Evolutionary conservation across 2,888 invertebrate genomes (phyloP), one percentile per base, ranked within the genome.

Genomic region (Agrotis ipsilon): DNA sequence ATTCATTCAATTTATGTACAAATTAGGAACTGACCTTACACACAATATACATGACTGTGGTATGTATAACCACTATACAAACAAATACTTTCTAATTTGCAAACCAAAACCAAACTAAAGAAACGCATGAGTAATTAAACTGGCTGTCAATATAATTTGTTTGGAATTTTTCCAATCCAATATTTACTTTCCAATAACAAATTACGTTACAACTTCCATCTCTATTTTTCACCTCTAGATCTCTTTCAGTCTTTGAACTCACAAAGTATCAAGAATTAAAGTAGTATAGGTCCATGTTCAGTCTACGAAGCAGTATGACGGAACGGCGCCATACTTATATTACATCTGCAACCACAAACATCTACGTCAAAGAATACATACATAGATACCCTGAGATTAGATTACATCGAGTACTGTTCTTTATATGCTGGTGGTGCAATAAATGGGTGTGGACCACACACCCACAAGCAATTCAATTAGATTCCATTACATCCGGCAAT

Each of bases 321-420:
- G 69, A 65, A 78, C 65, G 78, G 78, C 78, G 78, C 78, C 78
- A 46, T 62, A 16, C 74, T 78, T 27, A 55, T 51, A 43, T 78
- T 78, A 78, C 78, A 65, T 72, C 13, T 48, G 32, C 49, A 51
- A 78, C 78, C 78, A 62, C 78, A 78, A 74, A 51, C 19, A 19
- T 48, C 55, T 16, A 78, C 78, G 78, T 78, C 78, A 78, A 65
- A 74, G 74, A 57, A 54, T 57, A 27, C 27, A 32, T 70, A 49
- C 21, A 16, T 51, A 70, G 54, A 54, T 70, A 75, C 11, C 11
- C 18, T 19, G 14, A 69, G 74, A 78, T 78, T 55, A 68, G 62
- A 78, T 78, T 78, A 74, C 78, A 65, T 49, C 27, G 54, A 73
- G 49, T 69, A 39, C 27, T 61, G n/a, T 64, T 77, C 54, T 55